Base-by-base conservation (phyloP, 1,140 invertebrate species). In the Drosophila erecta region DNA sequence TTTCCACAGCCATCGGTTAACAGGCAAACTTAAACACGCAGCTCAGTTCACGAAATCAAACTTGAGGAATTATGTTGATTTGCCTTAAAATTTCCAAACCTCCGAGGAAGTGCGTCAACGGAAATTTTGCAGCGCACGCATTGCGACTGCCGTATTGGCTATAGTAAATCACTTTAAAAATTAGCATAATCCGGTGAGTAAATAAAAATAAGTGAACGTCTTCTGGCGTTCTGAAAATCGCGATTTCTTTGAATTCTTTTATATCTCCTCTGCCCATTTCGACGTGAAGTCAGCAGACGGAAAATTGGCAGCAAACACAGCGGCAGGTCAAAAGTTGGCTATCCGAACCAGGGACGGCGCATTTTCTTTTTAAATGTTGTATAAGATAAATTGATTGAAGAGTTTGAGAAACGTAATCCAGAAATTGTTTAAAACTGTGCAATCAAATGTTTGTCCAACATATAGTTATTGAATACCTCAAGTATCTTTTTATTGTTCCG, bases 111-210 rank as follows among this genome's bases (percentile, higher is more conserved):
- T 87, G 79, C 81, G 83, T 83, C 79, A 79, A 83, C 84, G 84
- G 59, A 78, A 81, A 79, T 72, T 83, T 65, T 79, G 79, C 74
- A 86, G 79, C 58, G 67, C 81, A 79, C 75, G 75, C 79, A 83
- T 79, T 83, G 71, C 79, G 30, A 30, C 27, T 30, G 27, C 30
- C 53, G 79, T 67, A 84, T 84, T 83, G 85, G 80, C 84, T 80
- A 74, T 73, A 80, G 73, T 89, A 89, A 89, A 89, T 89, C 85
- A 89, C 84, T 89, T 89, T 90, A 89, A 75, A 89, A 89, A 89
- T 89, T 89, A 89, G 85, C 84, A 89, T 89, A 89, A 89, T 90
- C 84, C 84, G 80, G 85, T 80, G 80, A 84, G 84, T 89, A 90
- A 89, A 89, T 84, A 89, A 89, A 89, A 89, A 89, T 84, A 89